Conservation (phyloP, 1,140 invertebrate genomes). For the Bombus terrestris region DNA sequence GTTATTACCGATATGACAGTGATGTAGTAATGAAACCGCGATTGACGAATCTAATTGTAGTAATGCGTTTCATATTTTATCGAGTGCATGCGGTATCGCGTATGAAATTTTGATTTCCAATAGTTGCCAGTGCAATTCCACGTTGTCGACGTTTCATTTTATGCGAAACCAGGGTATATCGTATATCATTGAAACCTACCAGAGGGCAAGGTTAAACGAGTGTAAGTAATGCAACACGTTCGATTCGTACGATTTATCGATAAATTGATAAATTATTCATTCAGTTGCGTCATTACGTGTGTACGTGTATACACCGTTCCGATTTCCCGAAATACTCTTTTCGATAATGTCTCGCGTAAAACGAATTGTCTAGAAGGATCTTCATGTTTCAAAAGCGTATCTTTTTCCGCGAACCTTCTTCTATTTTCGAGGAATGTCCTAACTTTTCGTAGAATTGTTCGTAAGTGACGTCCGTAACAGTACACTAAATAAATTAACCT, state of each 20-base stretch:
- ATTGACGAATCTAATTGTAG: neutral
- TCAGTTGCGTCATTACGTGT: neutral
- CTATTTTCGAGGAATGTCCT: too few species aligned
- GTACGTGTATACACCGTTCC: too few species aligned
- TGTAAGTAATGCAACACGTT: neutral
- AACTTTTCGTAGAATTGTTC: neutral
- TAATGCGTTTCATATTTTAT: neutral
- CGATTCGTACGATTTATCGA: neutral
- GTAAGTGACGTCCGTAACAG: too few species aligned
- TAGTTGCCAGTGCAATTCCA: neutral
- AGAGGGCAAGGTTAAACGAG: neutral
- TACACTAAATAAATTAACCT: neutral
- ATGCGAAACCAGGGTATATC: neutral
- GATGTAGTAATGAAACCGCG: neutral
- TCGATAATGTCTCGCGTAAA: too few species aligned
- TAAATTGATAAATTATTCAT: neutral
- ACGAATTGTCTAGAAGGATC: too few species aligned
- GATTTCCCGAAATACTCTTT: neutral
- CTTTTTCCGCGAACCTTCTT: too few species aligned
- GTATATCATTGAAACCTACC: neutral
- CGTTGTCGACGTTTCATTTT: neutral
- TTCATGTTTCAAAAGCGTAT: too few species aligned
- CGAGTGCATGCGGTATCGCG: neutral
- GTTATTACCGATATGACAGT: neutral
- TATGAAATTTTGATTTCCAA: conserved; percentile 1